Evolutionary conservation across 35 echinoderm and acorn worm species (phyloP).

Genomic region (Hemicentrotus pulcherrimus): DNA sequence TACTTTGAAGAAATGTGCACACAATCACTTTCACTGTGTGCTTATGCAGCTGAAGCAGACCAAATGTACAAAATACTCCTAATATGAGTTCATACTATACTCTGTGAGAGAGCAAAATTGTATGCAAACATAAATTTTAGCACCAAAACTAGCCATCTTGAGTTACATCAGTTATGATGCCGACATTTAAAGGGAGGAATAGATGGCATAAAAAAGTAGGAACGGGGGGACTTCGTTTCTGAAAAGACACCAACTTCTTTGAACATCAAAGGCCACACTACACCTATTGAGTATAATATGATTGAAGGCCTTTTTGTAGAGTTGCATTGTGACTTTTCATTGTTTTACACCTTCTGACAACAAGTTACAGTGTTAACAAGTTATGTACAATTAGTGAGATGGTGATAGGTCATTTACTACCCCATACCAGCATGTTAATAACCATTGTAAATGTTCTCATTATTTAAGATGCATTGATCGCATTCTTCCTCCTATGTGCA

Average conservation of each 20-base stretch:
- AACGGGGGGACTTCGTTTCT: background rate
- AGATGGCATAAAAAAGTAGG: background rate
- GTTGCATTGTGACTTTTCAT: background rate
- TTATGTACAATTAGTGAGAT: background rate
- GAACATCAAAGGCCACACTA: background rate
- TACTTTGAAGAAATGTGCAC: background rate
- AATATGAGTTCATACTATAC: background rate
- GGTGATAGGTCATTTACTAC: background rate
- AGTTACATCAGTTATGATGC: background rate
- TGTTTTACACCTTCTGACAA: background rate
- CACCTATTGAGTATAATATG: background rate
- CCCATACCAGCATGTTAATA: background rate
- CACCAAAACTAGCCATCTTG: background rate
- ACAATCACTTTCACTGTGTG: background rate
- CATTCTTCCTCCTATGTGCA: background rate
- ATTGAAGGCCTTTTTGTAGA: background rate
- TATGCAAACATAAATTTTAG: background rate
- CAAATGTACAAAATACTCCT: background rate
- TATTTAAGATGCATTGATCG: background rate
- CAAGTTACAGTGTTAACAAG: background rate
- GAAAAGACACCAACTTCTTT: background rate
- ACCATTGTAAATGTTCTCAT: too few relatives aligned
- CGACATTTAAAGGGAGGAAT: background rate
- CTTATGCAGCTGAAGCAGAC: background rate
- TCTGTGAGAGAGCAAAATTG: background rate